Conservation (phyloP, 2,797 vertebrate genomes). For the Parauchenoglanis ngamensis region DNA sequence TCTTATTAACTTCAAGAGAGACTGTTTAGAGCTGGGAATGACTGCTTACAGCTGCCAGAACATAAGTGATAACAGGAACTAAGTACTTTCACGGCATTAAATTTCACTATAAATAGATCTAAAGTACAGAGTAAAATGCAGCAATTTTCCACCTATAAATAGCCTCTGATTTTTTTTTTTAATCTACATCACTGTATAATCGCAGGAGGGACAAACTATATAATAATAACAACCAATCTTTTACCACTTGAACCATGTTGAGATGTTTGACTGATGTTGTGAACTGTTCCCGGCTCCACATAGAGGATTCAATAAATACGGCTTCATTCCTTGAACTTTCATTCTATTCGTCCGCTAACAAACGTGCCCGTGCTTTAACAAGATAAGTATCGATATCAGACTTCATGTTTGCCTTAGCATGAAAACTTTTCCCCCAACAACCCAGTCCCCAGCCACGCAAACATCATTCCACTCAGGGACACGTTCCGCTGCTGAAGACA, state of each 20-base stretch:
- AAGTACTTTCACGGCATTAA: not conserved
- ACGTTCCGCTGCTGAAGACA: not conserved
- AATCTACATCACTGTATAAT: not conserved
- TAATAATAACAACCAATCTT: not conserved
- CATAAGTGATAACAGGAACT: not conserved
- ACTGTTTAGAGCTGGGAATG: not conserved
- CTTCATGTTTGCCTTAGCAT: not conserved
- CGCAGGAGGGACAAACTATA: not conserved
- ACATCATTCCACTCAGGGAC: not conserved
- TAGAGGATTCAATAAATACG: not conserved
- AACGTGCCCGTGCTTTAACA: not conserved
- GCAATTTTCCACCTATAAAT: not conserved
- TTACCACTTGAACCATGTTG: not conserved
- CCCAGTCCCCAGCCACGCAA: not conserved
- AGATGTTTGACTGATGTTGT: too few species aligned
- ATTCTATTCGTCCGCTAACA: not conserved
- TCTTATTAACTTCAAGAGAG: not conserved
- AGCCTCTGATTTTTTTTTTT: not conserved
- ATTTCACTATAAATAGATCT: not conserved
- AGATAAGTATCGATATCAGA: not conserved
- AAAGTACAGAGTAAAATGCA: not conserved
- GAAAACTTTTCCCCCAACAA: too few species aligned
- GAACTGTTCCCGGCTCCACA: too few species aligned
- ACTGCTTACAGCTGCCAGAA: not conserved
- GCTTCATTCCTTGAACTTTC: not conserved